Evolutionary conservation across 2,113 vertebrate genomes (phyloP), one percentile per base, ranked within the genome.

Genomic region (Scortum barcoo): DNA sequence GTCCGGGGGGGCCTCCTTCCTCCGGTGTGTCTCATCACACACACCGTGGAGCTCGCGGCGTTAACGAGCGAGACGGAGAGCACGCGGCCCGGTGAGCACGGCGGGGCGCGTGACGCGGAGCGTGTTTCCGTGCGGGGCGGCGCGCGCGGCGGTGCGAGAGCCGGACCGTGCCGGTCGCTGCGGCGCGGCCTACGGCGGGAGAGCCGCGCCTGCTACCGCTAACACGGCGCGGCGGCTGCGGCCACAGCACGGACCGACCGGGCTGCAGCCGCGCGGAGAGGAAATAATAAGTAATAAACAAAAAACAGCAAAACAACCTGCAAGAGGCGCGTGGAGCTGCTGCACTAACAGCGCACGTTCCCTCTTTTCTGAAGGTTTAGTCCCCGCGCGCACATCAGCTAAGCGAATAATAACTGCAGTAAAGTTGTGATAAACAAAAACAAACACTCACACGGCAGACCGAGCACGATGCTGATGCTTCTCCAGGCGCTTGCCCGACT

Each of bases 401-500:
- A 7, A 12, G 53, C 62, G 38, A 72, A 84, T 69, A 72, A 70
- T 65, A 86, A 86, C 62, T 68, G 3, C 22, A 58, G 26, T 81
- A 87, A 93, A 93, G 89, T 91, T 92, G 53, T 66, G 69, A 68
- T 60, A 54, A 84, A 76, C 48, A 76, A 63, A 65, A 65, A 61
- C 1, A 76, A 66, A 86, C 71, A 92, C 94, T 95, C 72, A 95
- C 94, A 88, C 2, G 93, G 84, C 22, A 93, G 72, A 30, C 90
- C 90, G n/a, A 93, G 51, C 0, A 70, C 44, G 7, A 76, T 13
- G 46, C 92, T 93, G 72, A 94, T 93, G 81, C 58, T 92, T 40
- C 85, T 86, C 94, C 94, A 95, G 0, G 93, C 94, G 16, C 76
- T 90, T 8, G 83, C 68, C 6, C 94, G 88, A 77, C 87, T 94